A percentile compares a stretch with the other conserved stretches of the same genome.
These are phyloP conservation scores for Alsophila aescularia DNA, from an alignment of 2,888 invertebrate genomes.

Conservation along the genomic window DNA sequence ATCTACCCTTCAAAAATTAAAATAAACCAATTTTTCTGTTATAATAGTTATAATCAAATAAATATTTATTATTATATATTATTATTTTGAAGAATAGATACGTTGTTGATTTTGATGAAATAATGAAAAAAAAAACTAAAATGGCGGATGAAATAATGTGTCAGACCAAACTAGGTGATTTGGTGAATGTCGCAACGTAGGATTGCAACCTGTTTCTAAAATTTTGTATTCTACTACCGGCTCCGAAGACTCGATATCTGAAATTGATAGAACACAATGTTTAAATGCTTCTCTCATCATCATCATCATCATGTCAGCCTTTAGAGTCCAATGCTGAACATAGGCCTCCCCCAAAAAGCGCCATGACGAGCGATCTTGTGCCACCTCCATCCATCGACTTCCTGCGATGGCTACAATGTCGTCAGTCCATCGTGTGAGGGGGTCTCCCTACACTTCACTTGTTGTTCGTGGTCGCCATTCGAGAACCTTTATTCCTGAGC, in stretches of 20 bases:
- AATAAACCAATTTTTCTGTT: slow-evolving; percentile 1
- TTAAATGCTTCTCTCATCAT: too few relatives aligned
- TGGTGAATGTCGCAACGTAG: slow-evolving; percentile 1
- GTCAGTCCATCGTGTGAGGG: too few relatives aligned
- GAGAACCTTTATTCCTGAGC: too few relatives aligned
- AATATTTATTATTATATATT: not conserved
- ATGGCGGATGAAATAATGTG: slow-evolving; percentile 13
- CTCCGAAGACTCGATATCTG: slow-evolving; percentile 34
- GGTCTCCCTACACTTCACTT: too few relatives aligned
- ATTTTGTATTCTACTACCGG: slow-evolving; percentile 28
- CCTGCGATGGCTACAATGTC: too few relatives aligned
- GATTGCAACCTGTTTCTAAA: slow-evolving; percentile 3
- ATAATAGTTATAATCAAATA: not conserved
- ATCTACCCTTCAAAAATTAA: slow-evolving; percentile 31
- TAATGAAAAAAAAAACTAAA: not conserved
- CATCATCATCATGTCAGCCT: too few relatives aligned
- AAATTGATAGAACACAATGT: too few relatives aligned
- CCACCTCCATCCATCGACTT: too few relatives aligned
- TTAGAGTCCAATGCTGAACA: too few relatives aligned
- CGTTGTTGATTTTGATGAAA: not conserved
- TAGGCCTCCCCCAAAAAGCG: too few relatives aligned
- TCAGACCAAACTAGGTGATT: not conserved
- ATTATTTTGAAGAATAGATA: not conserved
- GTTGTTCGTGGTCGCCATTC: too few relatives aligned
- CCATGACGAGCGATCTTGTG: too few relatives aligned